phyloP scores from a whole-genome alignment of 2,113 vertebrate species.

The Triplophysa dalaica region DNA sequence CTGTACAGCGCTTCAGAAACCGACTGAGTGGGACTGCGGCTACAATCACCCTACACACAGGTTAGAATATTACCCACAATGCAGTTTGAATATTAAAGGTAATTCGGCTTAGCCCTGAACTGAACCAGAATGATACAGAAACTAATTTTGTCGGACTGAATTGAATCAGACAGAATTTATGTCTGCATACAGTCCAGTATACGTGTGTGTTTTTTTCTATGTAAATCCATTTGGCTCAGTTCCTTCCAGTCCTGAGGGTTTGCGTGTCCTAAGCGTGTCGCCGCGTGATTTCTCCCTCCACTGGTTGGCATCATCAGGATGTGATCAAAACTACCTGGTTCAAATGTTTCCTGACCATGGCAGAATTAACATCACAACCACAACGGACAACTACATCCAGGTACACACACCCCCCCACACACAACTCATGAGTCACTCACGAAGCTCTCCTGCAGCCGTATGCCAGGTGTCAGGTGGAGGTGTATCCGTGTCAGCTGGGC shows the following conservation, averaged over 20 bases:
- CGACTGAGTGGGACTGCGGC: conserved; percentile 64
- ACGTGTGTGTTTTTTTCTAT: conserved; percentile 1
- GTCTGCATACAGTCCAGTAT: neutral
- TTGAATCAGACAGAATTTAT: neutral
- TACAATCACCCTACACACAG: conserved; percentile 74
- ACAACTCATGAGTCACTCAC: conserved; percentile 15
- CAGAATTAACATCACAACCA: conserved; percentile 33
- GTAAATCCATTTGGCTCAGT: conserved; percentile 34
- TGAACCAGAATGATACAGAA: neutral
- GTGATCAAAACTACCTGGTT: conserved; percentile 39
- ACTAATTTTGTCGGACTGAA: too few species aligned
- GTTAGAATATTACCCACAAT: conserved; percentile 57
- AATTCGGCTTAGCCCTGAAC: neutral
- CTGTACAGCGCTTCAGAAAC: conserved; percentile 72
- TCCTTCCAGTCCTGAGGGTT: conserved; percentile 43
- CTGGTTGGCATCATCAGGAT: conserved; percentile 50
- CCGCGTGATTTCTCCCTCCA: conserved; percentile 44
- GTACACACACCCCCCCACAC: conserved; percentile 29
- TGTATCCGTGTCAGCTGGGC: conserved; percentile 53
- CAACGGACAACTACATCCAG: conserved; percentile 35
- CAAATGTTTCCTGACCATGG: conserved; percentile 45
- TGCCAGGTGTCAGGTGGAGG: conserved; percentile 81
- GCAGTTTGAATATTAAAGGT: neutral
- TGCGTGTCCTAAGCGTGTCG: conserved; percentile 35
- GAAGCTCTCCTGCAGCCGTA: conserved; percentile 51